These are phyloP conservation scores for Aspidapion aeneum DNA, from an alignment of 2,888 invertebrate genomes.

Conservation along the genomic window DNA sequence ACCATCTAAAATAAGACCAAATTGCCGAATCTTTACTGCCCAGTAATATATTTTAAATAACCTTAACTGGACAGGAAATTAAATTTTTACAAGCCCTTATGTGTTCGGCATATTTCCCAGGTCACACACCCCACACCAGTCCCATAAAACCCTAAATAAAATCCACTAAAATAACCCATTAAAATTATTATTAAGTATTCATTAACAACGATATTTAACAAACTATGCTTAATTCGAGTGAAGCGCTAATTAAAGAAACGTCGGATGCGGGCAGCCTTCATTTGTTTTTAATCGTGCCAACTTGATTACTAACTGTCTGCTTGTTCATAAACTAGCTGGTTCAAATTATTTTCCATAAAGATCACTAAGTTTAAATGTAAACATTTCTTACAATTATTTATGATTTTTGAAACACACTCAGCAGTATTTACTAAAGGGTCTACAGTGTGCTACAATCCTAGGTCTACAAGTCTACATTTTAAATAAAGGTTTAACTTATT, in stretches of 20 bases:
- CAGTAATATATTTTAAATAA: constrained; percentile 8
- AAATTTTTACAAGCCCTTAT: constrained; percentile 26
- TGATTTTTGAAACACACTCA: no score
- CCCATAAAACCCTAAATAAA: constrained; percentile 18
- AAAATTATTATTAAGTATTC: constrained; percentile 36
- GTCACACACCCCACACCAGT: constrained; percentile 10
- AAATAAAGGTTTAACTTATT: no score
- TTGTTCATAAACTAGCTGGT: neutral
- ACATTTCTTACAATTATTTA: no score
- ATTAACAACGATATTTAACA: constrained; percentile 34
- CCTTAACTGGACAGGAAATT: constrained; percentile 21
- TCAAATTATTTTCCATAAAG: no score
- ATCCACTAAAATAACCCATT: constrained; percentile 15
- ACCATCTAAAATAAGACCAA: no score
- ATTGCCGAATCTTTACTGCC: neutral
- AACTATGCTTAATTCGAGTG: constrained; percentile 36
- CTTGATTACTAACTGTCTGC: constrained; percentile 29
- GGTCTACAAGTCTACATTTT: no score
- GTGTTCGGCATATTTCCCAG: constrained; percentile 8
- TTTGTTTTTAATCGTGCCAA: constrained; percentile 40
- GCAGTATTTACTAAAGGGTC: no score
- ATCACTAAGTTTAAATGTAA: no score
- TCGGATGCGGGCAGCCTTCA: constrained; percentile 40
- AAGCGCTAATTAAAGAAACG: constrained; percentile 38
- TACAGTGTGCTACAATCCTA: no score